A percentile compares a stretch with the other conserved stretches of the same genome.
Conservation (phyloP, 2,888 invertebrate species). For the Polia nebulosa region DNA sequence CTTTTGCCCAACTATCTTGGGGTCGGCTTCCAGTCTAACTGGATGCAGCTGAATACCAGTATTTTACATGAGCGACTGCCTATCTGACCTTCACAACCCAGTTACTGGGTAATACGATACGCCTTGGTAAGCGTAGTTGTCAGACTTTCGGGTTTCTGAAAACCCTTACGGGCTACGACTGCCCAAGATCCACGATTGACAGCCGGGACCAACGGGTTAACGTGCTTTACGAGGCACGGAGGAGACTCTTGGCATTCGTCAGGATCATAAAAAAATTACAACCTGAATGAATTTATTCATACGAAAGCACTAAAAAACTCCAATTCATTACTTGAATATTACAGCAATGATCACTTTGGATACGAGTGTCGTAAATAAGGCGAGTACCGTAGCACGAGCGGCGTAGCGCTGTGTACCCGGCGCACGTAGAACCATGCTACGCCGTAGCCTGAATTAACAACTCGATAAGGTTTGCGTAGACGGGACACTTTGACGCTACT, state of each 20-base stretch:
- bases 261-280: conserved; percentile 19
- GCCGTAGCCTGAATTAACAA: conserved; percentile 64
- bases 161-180: too few relatives aligned
- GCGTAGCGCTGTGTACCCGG: conserved; percentile 62
- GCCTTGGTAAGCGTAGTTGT: too few relatives aligned
- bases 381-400: conserved; percentile 55
- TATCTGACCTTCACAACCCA: too few relatives aligned
- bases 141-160: too few relatives aligned
- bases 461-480: conserved; percentile 30
- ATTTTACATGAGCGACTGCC: too few relatives aligned
- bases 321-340: conserved; percentile 59
- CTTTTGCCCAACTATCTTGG: too few relatives aligned
- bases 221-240: too few relatives aligned
- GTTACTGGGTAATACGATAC: too few relatives aligned
- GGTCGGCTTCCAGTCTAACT: too few relatives aligned
- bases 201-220: too few relatives aligned
- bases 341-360: conserved; percentile 63
- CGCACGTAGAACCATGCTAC: conserved; percentile 65
- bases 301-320: conserved; percentile 42
- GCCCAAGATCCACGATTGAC: too few relatives aligned
- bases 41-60: too few relatives aligned
- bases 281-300: conserved; percentile 20
- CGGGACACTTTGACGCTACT: conserved; percentile 23
- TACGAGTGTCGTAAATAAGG: conserved; percentile 65
- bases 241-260: not conserved